Evolutionary conservation across 1,140 invertebrate genomes (phyloP).

Genomic region (Mya arenaria): DNA sequence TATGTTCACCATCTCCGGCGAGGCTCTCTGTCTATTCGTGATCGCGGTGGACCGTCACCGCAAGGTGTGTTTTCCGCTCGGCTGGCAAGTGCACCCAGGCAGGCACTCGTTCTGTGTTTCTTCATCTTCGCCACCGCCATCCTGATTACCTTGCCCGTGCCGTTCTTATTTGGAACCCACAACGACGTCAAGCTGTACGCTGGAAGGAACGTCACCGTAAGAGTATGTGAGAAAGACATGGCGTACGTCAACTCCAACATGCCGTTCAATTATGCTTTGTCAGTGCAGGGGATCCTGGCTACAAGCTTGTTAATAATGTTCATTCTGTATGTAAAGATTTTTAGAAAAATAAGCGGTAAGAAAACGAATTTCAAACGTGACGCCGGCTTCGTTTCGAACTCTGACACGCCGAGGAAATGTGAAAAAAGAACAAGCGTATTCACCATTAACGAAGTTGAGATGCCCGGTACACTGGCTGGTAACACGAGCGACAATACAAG

Average conservation of each 20-base stretch:
- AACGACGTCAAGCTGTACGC: conserved; percentile 7
- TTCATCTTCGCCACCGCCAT: neutral
- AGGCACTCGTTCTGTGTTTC: neutral
- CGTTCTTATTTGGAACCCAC: conserved; percentile 14
- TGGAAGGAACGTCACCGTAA: conserved; percentile 7
- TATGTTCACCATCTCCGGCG: conserved; percentile 59
- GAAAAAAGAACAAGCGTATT: too few species aligned
- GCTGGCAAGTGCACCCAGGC: conserved; percentile 50
- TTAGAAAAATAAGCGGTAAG: too few species aligned
- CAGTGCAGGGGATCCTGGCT: too few species aligned
- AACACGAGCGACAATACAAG: too few species aligned
- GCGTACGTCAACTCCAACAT: neutral
- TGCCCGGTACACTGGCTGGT: too few species aligned
- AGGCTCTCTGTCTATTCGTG: conserved; percentile 56
- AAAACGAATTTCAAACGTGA: too few species aligned
- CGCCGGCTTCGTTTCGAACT: too few species aligned
- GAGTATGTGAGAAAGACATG: conserved; percentile 29
- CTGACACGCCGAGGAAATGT: too few species aligned
- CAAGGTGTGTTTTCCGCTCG: conserved; percentile 61
- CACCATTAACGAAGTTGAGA: too few species aligned
- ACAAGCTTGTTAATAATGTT: too few species aligned
- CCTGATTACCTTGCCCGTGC: neutral
- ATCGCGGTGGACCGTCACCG: conserved; percentile 64
- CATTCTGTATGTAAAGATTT: too few species aligned
- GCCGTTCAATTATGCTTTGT: too few species aligned